Percentiles rank a stretch among this genome's conserved stretches.
These are phyloP conservation scores for Hipposideros larvatus DNA, from an alignment of 2,797 vertebrate species.

Conservation along the genomic window DNA sequence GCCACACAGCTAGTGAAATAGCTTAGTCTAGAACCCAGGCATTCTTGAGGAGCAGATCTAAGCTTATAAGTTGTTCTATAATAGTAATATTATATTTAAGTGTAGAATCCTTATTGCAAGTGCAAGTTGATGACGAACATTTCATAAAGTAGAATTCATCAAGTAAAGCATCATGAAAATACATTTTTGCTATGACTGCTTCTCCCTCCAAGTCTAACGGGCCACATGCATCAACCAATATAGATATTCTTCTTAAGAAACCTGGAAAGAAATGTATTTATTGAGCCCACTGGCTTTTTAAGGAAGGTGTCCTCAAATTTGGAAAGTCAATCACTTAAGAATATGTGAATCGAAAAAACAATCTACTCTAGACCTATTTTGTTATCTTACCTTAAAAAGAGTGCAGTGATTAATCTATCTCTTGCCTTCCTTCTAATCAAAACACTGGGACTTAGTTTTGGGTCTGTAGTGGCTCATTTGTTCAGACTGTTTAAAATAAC, in stretches of 20 bases:
- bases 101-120: background rate
- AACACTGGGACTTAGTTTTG: background rate
- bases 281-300: background rate
- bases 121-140: background rate
- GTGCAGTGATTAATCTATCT: background rate
- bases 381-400: background rate
- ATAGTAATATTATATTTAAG: background rate
- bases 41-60: background rate
- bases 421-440: background rate
- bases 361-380: background rate
- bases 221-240: background rate
- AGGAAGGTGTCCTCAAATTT: background rate
- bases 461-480: background rate
- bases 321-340: background rate
- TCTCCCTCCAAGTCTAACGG: conserved; percentile 9
- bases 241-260: background rate
- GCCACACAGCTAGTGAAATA: background rate
- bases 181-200: background rate
- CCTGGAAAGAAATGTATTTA: background rate
- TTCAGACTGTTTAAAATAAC: background rate
- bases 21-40: background rate
- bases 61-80: background rate
- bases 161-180: background rate
- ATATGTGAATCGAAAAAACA: background rate
- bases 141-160: background rate